Evolutionary conservation across 2,888 invertebrate species (phyloP), one percentile per base, ranked within the genome.

Genomic region (Nemurella pictetii): DNA sequence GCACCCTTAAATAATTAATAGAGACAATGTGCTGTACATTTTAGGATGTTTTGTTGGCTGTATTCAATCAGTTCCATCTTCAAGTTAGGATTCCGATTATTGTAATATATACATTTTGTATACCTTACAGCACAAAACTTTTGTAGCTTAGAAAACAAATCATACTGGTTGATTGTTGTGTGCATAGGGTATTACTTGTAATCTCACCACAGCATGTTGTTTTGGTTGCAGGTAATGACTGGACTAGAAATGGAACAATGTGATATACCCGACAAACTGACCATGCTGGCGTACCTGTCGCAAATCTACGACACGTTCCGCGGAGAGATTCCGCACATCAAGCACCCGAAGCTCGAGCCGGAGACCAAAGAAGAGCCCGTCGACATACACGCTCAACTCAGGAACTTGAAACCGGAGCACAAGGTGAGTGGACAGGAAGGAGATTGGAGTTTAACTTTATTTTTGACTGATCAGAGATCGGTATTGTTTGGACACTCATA

Each of bases 261-360:
- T 88, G 93, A 95, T 87, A 92, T 94, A 29, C 94, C 95, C 0
- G 96, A 97, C 89, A 94, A 94, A 87, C 90, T 94, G 80, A 93
- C 94, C 74, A 93, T 97, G 91, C 94, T 97, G 26, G 94, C 95
- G 84, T 98, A 98, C 90, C 92, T 98, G 86, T 94, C 96, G 82
- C 96, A 97, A 90, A 95, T 98, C 86, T 98, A 98, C 91, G 95
- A 96, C 89, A 94, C 95, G 84, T 98, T 98, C 92, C 95, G 97
- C 88, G 96, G 97, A 80, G 97, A 98, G 91, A 96, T 97, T 88
- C 97, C 98, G 5, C 94, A 95, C 88, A 93, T 95, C 85, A 95
- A 94, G 89, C 94, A 95, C 90, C 94, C 94, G 3, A 95, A 94
- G 92, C 90, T 95, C 91, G 94, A 83, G 30, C 72, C 84, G 84